A percentile compares a stretch with the other conserved stretches of the same genome.
phyloP scores from a whole-genome alignment of 2,113 vertebrate genomes.

The Dasypus novemcinctus region DNA sequence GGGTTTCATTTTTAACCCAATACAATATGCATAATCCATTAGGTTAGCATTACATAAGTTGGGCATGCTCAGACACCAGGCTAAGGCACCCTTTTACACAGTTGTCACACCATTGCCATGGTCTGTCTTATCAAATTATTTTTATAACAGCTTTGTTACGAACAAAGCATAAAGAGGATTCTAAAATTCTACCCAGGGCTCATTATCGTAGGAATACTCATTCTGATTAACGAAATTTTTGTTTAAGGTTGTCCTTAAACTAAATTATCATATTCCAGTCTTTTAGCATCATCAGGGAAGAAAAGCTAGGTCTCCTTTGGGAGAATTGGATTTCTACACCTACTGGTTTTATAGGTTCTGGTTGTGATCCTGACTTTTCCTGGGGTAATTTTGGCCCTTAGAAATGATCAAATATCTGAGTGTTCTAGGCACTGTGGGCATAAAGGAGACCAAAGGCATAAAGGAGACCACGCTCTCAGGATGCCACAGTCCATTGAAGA shows the following conservation, averaged over 20 bases:
- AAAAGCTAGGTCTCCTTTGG: constrained; percentile 25
- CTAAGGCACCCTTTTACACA: constrained; percentile 21
- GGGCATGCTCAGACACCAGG: constrained; percentile 73
- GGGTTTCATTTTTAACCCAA: constrained; percentile 85
- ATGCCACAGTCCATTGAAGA: not conserved
- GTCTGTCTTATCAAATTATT: constrained; percentile 70
- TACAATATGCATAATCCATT: constrained; percentile 87
- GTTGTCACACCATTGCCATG: not conserved
- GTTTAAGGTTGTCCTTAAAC: constrained; percentile 66
- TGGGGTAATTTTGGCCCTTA: constrained; percentile 15
- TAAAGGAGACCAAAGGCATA: not conserved
- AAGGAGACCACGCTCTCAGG: not conserved
- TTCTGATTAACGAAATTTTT: constrained; percentile 70
- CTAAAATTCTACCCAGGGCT: constrained; percentile 67
- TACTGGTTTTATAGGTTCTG: not conserved
- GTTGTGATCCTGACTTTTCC: not conserved
- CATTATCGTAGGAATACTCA: constrained; percentile 59
- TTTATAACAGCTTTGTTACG: constrained; percentile 74
- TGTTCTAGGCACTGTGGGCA: not conserved
- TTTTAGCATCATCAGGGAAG: constrained; percentile 51
- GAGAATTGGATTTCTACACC: constrained; percentile 15
- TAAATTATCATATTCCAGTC: constrained; percentile 51
- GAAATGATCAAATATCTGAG: not conserved
- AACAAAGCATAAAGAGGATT: constrained; percentile 65
- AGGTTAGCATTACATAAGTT: constrained; percentile 84